Percentiles rank a stretch among this genome's conserved stretches.
Evolutionary conservation across 2,113 vertebrate species (phyloP).

Genomic region (Rutilus rutilus): DNA sequence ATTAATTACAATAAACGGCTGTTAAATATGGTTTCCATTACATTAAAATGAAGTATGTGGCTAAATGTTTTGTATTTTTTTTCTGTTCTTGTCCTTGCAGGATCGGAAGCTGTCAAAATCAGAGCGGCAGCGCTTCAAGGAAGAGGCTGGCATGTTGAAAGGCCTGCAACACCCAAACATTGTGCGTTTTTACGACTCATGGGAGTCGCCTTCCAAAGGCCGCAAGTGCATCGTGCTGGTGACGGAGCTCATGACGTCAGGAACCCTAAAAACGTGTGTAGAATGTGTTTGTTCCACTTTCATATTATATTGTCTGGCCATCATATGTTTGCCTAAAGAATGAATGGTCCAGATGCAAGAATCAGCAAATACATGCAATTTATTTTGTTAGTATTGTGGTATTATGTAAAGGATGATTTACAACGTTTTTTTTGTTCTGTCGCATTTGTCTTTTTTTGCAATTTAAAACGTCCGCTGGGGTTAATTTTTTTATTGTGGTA

Average conservation of each 20-base stretch:
- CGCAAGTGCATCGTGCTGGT: constrained; percentile 98
- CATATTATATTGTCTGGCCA: background rate
- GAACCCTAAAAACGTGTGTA: constrained; percentile 98
- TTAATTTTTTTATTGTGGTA: constrained; percentile 15
- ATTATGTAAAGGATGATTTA: background rate
- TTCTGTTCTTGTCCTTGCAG: constrained; percentile 66
- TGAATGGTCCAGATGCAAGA: background rate
- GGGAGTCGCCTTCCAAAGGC: constrained; percentile 96
- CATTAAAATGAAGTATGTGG: background rate
- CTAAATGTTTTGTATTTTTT: constrained; percentile 3
- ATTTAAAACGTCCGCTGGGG: background rate
- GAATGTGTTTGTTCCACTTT: background rate
- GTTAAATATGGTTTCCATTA: background rate
- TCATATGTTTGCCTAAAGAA: background rate
- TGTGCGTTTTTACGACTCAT: constrained; percentile 98
- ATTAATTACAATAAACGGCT: constrained; percentile 7
- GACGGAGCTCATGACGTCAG: constrained; percentile 98
- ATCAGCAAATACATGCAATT: background rate
- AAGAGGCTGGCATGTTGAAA: constrained; percentile 98
- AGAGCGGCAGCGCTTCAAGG: constrained; percentile 96
- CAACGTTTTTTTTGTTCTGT: background rate
- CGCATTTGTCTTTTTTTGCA: background rate
- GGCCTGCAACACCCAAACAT: constrained; percentile 99
- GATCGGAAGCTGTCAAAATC: constrained; percentile 97
- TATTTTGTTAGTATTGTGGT: background rate